Evolutionary conservation across 2,797 vertebrate genomes (phyloP).

Genomic region (Macropus fuliginosus): DNA sequence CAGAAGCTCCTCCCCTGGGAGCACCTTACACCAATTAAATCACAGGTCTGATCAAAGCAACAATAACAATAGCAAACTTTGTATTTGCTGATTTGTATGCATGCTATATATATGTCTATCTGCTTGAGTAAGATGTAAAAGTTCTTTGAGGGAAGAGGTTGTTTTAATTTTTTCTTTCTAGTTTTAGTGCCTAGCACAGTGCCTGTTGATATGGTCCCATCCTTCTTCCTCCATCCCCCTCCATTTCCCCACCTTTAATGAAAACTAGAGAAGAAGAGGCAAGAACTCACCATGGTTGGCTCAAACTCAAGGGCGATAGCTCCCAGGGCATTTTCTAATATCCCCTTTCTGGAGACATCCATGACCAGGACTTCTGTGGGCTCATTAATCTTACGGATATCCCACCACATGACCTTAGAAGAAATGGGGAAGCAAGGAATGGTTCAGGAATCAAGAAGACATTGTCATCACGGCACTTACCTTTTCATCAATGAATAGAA

Average conservation of each 20-base stretch:
- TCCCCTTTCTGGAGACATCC: slow-evolving; percentile 89
- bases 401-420: slow-evolving; percentile 96
- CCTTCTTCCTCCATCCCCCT: neutral
- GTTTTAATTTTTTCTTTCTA: neutral
- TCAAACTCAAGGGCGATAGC: slow-evolving; percentile 93
- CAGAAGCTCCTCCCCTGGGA: neutral
- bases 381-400: slow-evolving; percentile 91
- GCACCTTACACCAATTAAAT: neutral
- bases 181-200: neutral
- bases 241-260: rapidly evolving
- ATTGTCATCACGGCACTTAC: neutral
- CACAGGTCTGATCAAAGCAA: neutral
- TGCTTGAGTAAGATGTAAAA: neutral
- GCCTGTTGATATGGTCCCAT: neutral
- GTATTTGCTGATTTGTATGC: neutral
- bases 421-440: rapidly evolving
- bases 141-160: neutral
- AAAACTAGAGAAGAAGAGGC: rapidly evolving
- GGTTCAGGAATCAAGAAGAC: neutral
- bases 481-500: neutral
- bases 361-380: slow-evolving; percentile 91
- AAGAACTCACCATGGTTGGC: slow-evolving; percentile 90
- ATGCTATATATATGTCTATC: neutral
- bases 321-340: slow-evolving; percentile 89
- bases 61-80: neutral